Evolutionary conservation across 2,113 vertebrate genomes (phyloP), one percentile per base, ranked within the genome.

Genomic region (Phainopepla nitens): DNA sequence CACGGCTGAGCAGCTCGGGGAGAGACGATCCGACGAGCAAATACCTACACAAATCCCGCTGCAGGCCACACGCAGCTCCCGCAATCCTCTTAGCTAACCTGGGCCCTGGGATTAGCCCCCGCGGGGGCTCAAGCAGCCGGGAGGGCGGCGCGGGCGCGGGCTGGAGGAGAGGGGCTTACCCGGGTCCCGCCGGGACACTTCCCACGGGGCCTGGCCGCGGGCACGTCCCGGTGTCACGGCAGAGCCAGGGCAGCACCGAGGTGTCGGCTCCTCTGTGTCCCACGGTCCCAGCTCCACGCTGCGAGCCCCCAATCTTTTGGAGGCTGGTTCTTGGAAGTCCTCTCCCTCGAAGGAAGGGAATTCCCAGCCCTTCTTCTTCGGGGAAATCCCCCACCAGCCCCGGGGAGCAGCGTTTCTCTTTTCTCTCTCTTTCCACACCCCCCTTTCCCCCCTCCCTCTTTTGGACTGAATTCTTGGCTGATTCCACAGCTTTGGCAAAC

Each of bases 321-420:
- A 89, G 62, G 53, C 11, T 3, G 14, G 58, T 89, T 93, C 93
- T 91, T 95, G 87, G 87, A 92, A 94, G 80, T 35, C 11, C 18
- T 42, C 68, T 90, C 89, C 68, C 89, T 92, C 18, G 89, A 92
- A 91, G 83, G 89, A 93, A 90, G 93, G 94, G 91, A 96, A 94
- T 95, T 96, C 95, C 95, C 94, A 91, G 51, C 44, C 24, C 80
- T 95, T 14, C 3, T 88, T 66, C 70, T 76, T n/a, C 7, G 60
- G 95, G 94, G 93, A 96, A 96, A 92, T 93, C 96, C 95, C 95
- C 93, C 93, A 81, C 20, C 81, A 95, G 93, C 89, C 92, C 72
- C 39, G 1, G 44, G 93, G 68, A 81, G 91, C 81, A 95, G 83
- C 72, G 91, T 93, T 80, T 42, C 57, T 93, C 73, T 70, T 73